Percentiles rank a stretch among this genome's conserved stretches.
phyloP scores from a whole-genome alignment of 2,113 vertebrate genomes.

The Hemichromis elongatus region DNA sequence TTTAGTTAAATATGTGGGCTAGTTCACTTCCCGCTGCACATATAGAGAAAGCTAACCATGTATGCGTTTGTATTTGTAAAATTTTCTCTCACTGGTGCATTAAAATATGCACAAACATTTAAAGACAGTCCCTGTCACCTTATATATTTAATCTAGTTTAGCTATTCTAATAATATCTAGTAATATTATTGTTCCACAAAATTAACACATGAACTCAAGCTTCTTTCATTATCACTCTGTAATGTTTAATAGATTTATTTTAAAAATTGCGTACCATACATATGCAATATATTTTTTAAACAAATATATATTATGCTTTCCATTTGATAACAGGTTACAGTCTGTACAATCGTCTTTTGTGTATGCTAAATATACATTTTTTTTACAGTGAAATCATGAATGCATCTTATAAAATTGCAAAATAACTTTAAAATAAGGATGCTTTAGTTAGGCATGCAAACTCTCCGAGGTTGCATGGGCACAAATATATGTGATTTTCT shows the following conservation, averaged over 20 bases:
- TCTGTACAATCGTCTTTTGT: conserved; percentile 58
- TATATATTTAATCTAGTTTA: background rate
- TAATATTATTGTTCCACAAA: background rate
- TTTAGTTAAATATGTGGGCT: background rate
- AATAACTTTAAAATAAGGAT: conserved; percentile 11
- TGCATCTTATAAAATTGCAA: conserved; percentile 11
- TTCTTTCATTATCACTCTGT: conserved; percentile 36
- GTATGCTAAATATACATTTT: background rate
- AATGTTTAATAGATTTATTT: conserved; percentile 62
- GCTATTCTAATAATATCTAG: background rate
- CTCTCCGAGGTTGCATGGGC: background rate
- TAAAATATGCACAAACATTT: background rate
- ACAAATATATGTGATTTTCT: conserved; percentile 2
- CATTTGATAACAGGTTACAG: conserved; percentile 63
- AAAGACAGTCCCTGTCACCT: too few relatives aligned
- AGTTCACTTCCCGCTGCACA: background rate
- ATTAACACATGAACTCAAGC: background rate
- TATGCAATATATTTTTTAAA: conserved; percentile 64
- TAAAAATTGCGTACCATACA: conserved; percentile 69
- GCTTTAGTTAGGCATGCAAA: background rate
- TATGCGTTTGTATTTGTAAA: background rate
- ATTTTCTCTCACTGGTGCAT: background rate
- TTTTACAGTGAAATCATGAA: conserved; percentile 45
- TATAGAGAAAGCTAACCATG: background rate
- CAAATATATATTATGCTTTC: conserved; percentile 80